Conservation (phyloP, 2,888 invertebrate species). For the Disparrhopalites patrizii region DNA sequence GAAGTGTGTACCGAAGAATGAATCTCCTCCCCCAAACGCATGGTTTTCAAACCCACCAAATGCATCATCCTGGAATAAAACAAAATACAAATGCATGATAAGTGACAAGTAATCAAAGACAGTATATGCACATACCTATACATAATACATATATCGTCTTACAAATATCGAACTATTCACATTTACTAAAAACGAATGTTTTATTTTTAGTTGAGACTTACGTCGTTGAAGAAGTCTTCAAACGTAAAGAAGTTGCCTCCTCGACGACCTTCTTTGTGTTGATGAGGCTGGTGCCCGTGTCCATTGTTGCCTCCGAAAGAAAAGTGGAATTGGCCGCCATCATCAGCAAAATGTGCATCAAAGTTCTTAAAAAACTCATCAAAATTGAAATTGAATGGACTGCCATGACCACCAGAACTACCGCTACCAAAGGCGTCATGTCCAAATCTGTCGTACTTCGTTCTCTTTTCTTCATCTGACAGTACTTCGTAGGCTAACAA, state of each 20-base stretch:
- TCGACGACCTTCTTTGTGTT: slow-evolving; percentile 27
- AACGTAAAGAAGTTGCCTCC: slow-evolving; percentile 43
- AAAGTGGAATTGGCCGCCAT: slow-evolving; percentile 40
- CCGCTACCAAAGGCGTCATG: slow-evolving; percentile 50
- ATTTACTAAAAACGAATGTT: neutral
- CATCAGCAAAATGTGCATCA: slow-evolving; percentile 45
- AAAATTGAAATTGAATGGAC: slow-evolving; percentile 51
- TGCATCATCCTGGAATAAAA: slow-evolving; percentile 50
- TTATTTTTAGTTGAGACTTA: slow-evolving; percentile 20
- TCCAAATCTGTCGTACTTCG: slow-evolving; percentile 53
- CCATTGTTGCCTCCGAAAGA: slow-evolving; percentile 41
- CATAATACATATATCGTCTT: neutral
- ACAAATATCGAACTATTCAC: neutral
- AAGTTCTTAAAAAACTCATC: slow-evolving; percentile 53
- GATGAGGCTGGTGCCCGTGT: slow-evolving; percentile 30
- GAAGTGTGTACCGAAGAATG: slow-evolving; percentile 50
- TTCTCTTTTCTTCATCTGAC: slow-evolving; percentile 53
- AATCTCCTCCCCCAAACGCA: slow-evolving; percentile 50
- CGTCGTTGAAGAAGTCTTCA: slow-evolving; percentile 47
- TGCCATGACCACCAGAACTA: slow-evolving; percentile 47
- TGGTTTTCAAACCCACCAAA: slow-evolving; percentile 47
- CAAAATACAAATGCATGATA: slow-evolving; percentile 49
- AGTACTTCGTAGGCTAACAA: slow-evolving; percentile 55
- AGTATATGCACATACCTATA: neutral
- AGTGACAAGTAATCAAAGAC: neutral